Percentiles rank a stretch among this genome's conserved stretches.
phyloP scores from a whole-genome alignment of 2,888 invertebrate species.

The Pterostichus niger region DNA sequence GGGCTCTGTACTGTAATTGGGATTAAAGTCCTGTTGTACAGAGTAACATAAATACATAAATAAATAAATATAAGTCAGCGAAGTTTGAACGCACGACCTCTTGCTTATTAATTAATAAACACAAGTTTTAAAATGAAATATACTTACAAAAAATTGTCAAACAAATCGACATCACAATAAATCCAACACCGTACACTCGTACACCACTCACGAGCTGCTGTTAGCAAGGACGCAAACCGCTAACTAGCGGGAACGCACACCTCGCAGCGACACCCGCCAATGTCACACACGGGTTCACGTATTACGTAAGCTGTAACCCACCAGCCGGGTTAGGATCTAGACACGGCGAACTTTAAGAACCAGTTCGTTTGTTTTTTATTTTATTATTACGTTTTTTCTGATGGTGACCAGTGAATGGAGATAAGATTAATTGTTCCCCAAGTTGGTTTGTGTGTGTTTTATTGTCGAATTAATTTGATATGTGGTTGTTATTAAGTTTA shows the following conservation, averaged over 20 bases:
- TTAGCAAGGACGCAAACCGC: conserved; percentile 42
- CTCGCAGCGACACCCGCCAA: conserved; percentile 16
- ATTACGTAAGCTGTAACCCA: conserved; percentile 25
- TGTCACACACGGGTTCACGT: conserved; percentile 23
- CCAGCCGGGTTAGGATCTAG: conserved; percentile 3
- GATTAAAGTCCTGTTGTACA: no score
- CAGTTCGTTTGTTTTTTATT: conserved; percentile 47
- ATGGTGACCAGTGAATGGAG: conserved; percentile 14
- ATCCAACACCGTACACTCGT: not conserved
- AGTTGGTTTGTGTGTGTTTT: conserved; percentile 25
- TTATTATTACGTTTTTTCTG: conserved; percentile 44
- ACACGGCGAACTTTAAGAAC: conserved; percentile 41
- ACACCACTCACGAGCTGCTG: not conserved
- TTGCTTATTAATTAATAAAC: no score
- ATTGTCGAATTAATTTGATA: conserved; percentile 49
- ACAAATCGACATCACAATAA: not conserved
- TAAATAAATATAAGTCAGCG: no score
- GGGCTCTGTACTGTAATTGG: no score
- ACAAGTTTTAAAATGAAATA: no score
- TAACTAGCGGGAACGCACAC: not conserved
- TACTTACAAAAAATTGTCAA: not conserved
- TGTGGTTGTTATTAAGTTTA: conserved; percentile 33
- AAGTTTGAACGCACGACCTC: no score
- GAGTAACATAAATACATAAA: no score
- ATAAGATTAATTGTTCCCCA: conserved; percentile 40